Evolutionary conservation across 2,797 vertebrate genomes (phyloP), one percentile per base, ranked within the genome.

Genomic region (Rhynchotus rufescens): DNA sequence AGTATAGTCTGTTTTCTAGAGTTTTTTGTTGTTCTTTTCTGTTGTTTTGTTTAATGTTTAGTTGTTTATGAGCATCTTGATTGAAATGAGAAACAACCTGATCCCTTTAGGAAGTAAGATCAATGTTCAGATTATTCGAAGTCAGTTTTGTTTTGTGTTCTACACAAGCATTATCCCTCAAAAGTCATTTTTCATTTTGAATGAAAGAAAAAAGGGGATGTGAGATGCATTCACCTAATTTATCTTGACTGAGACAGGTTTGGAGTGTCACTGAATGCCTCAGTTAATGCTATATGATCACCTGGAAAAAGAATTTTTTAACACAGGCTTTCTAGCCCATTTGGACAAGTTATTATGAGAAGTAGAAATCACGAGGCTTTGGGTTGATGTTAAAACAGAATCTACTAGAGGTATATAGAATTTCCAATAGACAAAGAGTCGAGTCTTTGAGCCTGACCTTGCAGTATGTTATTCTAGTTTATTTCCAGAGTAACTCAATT

Each of bases 101-200:
- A 51, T 26, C n/a, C 86, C 52, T 52, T 52, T 64, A 64, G 56
- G 28, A 78, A 77, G 36, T 36, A 80, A 72, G 54, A 75, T 61
- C 25, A 9, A 51, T 44, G 77, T 75, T 79, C 0, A 2, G 15
- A 28, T 87, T 89, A 49, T 85, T 85, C 92, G 57, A 91, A 92
- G 79, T 87, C 69, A 72, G 47, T 20, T 36, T 30, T 83, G 34
- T 10, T 92, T 87, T 85, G 38, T 80, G 49, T 87, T 80, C 57
- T 38, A 52, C 45, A 51, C 32, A 62, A 91, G 23, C 49, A 20
- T 77, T 82, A 54, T 42, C 47, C 84, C 77, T 84, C 56, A 67
- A 64, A 88, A 61, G 52, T 51, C 21, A 84, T 56, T 86, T 90
- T 89, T 93, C 69, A 78, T 71, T 90, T 87, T 83, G 62, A 78